Evolutionary conservation across 2,113 vertebrate genomes (phyloP), one percentile per base, ranked within the genome.

Genomic region (Forbesichthys papilliferus): DNA sequence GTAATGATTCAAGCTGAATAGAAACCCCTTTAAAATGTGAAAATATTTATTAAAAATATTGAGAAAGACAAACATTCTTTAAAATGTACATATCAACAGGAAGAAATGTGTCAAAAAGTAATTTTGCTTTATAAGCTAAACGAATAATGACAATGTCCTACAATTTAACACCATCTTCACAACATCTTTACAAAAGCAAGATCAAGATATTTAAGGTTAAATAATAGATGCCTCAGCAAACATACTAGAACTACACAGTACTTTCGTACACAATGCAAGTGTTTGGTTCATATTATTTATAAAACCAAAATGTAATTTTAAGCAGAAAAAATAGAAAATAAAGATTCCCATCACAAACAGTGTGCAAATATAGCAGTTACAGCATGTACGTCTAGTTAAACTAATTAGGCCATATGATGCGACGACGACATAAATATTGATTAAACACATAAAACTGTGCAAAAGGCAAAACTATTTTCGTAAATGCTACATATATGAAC

Each of bases 31-130:
- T 73, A 63, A 71, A 27, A 68, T 75, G 64, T 71, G 59, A 83
- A 82, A 80, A 64, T 48, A 59, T 83, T 86, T 81, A 84, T 86
- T 86, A 18, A 74, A 51, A 58, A 70, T 74, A 64, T 70, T 55
- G 63, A 61, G 61, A 16, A 56, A 16, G 54, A 10, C 16, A 20
- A 14, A 13, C 13, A 53, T 53, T 53, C 52, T 14, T 16, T 53
- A 53, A 53, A 53, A 53, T 13, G 14, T 53, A 53, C 52, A 7
- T 42, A 42, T 42, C 36, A 42, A 6, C 36, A 42, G 7, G 5
- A 42, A n/a, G 52, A 20, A 68, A 33, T 13, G 48, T 55, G 27
- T 27, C 27, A 27, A 27, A 27, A 27, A 27, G 27, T 3, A 27
- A 27, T 27, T 27, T 63, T 73, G 59, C 71, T 58, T 56, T 53